These are phyloP conservation scores for Picathartes gymnocephalus DNA, from an alignment of 2,113 vertebrate genomes.

Conservation along the genomic window DNA sequence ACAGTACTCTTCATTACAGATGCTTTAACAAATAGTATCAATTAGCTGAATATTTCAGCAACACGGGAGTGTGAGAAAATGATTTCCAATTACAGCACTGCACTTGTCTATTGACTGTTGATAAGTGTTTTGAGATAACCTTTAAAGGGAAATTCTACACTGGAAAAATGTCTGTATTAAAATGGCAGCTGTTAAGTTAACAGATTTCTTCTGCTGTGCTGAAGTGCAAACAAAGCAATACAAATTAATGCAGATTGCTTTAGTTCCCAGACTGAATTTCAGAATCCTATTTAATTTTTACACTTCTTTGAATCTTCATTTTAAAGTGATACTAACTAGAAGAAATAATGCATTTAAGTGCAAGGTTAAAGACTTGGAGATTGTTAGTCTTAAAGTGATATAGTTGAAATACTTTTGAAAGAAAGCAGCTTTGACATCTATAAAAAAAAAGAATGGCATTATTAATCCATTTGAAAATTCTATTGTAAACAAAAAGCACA, in stretches of 20 bases:
- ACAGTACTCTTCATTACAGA: slow-evolving; percentile 26
- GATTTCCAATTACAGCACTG: neutral
- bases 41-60: neutral
- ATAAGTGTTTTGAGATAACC: neutral
- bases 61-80: neutral
- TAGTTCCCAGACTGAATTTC: neutral
- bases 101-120: neutral
- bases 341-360: neutral
- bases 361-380: neutral
- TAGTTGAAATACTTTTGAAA: neutral
- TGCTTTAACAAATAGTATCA: slow-evolving; percentile 15
- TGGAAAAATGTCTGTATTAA: neutral
- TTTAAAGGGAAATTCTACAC: neutral
- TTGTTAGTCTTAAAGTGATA: neutral
- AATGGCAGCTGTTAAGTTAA: neutral
- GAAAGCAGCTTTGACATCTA: neutral
- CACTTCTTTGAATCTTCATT: neutral
- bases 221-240: neutral
- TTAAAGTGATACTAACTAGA: neutral
- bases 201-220: neutral
- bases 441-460: neutral
- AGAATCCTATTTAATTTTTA: neutral
- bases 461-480: neutral
- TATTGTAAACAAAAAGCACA: neutral
- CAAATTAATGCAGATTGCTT: neutral